Conservation (phyloP, 2,888 invertebrate genomes). For the Patella caerulea region DNA sequence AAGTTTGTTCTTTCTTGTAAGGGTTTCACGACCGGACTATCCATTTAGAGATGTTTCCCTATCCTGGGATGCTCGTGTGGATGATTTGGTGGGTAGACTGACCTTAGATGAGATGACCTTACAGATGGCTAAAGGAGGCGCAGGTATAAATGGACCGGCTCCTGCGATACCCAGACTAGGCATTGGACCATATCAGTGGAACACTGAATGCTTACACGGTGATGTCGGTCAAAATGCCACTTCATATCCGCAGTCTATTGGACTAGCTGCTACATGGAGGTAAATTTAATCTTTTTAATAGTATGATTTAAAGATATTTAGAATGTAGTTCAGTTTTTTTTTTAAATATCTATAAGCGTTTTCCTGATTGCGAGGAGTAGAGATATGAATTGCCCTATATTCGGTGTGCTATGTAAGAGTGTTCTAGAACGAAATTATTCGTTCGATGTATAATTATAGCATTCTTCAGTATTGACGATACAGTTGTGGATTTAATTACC, state of each 20-base stretch:
- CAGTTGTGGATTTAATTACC: no score
- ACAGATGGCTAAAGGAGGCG: constrained; percentile 48
- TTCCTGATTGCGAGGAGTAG: no score
- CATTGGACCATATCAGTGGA: constrained; percentile 58
- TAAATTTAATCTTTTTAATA: constrained; percentile 20
- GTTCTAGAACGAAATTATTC: no score
- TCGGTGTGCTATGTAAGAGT: no score
- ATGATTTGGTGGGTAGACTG: constrained; percentile 56
- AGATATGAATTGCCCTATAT: no score
- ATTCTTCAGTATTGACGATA: no score
- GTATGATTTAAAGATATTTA: no score
- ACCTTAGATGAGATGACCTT: constrained; percentile 54
- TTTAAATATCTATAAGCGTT: no score
- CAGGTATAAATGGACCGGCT: constrained; percentile 43
- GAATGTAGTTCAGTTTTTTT: no score
- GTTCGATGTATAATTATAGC: no score
- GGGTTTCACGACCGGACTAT: background rate
- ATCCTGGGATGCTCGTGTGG: constrained; percentile 52
- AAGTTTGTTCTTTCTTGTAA: background rate
- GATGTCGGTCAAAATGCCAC: constrained; percentile 55
- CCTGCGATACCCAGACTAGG: constrained; percentile 53
- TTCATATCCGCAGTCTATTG: constrained; percentile 58
- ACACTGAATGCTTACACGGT: constrained; percentile 59
- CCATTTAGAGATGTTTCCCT: constrained; percentile 57
- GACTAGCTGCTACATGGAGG: constrained; percentile 62